Base-by-base conservation (phyloP, 2,797 vertebrate species). In the Brachyalestes nurse region DNA sequence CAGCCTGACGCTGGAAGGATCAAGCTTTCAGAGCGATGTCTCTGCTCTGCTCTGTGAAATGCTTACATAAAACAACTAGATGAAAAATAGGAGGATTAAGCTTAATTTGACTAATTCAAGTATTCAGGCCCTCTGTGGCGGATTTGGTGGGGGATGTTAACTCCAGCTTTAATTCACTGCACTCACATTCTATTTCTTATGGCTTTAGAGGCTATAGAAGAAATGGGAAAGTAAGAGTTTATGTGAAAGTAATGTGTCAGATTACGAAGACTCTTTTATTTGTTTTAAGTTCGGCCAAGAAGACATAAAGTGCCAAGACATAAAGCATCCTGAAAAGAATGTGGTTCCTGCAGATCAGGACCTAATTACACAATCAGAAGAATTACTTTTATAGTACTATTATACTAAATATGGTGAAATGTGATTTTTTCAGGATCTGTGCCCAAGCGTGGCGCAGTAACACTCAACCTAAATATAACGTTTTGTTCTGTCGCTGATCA, bases 1-100 rank as follows among this genome's bases (percentile, higher is more conserved):
- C 84, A 85, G 80, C 21, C 74, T 61, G 75, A 74, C 84, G 75
- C 85, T 78, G 67, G 45, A 73, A 82, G 86, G 86, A 91, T 88
- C 89, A 89, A 84, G 84, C 83, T 67, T 80, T 47, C 17, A 77
- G 53, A 74, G 82, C 5, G 71, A 89, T 83, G 87, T 86, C 25
- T 82, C 75, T 62, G 60, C 75, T 83, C 69, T 17, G 72, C 74
- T 70, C 80, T 70, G 25, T 21, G 65, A 81, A 55, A 82, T 61
- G 70, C 74, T 86, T 83, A 82, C 60, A 82, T 79, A 81, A 80
- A 64, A 58, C 83, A 64, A 53, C 10, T 53, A 79, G 9, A 16
- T 10, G 14, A 71, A 51, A 65, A 25, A 72, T 74, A 84, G 70
- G 66, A 21, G 34, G 38, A 82, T 88, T 81, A 61, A 62, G 45